Evolutionary conservation across 2,888 invertebrate species (phyloP), one percentile per base, ranked within the genome.

Genomic region (Polymixis lichenea): DNA sequence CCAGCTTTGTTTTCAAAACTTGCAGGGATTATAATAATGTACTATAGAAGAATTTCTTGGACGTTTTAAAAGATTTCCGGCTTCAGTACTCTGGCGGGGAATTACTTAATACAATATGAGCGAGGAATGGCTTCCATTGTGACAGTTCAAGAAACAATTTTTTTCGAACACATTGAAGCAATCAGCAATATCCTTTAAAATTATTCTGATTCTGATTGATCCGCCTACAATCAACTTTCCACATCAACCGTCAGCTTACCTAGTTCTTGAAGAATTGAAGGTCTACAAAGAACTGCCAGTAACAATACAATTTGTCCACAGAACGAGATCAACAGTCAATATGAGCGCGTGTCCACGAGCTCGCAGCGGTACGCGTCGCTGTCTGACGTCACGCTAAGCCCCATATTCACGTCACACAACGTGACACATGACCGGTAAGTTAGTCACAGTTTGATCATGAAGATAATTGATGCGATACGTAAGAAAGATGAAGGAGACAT

Each of bases 291-390:
- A 62, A 28, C 25, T 38, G 13, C 13, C n/a, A 66, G 11, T 75
- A 64, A 83, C 58, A 53, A 49, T 25, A 15, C 4, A 9, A 55
- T 79, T 80, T 91, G 86, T 92, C 84, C 58, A 86, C 94, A 97
- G 97, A 97, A 96, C 91, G 94, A 96, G 89, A 91, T 95, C 90
- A 97, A 96, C 94, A 95, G 92, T 84, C 94, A 95, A 83, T 96
- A 96, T 95, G 97, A 96, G 91, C 93, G 95, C 68, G 95, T 95
- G 85, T 94, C 96, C 76, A 95, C 96, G 70, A 94, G 94, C 83
- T 90, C 94, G 64, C 91, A 90, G 78, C 91, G 89, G 28, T 94
- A 93, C 92, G 87, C 92, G 82, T 91, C 94, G 79, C 91, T 96
- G 82, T 93, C 92, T 66, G 96, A 96, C 91, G 89, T 95, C 92